Percentiles rank a stretch among this genome's conserved stretches.
phyloP scores from a whole-genome alignment of 2,888 invertebrate genomes.

The Pycnomerus fuliginosus region DNA sequence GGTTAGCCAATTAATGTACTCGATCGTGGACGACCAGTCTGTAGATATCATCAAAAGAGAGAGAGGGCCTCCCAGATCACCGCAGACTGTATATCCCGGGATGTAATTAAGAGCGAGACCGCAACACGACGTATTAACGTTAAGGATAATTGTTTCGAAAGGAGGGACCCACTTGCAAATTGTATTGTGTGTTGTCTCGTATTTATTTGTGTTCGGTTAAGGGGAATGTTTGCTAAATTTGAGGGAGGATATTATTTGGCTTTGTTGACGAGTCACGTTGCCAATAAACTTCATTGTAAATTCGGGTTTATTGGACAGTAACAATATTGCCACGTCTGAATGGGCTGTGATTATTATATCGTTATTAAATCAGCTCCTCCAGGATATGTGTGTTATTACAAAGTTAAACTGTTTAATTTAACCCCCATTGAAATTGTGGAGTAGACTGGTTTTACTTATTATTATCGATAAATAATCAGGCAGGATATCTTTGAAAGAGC shows the following conservation, averaged over 20 bases:
- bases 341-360: conserved; percentile 19
- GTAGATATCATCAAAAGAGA: conserved; percentile 18
- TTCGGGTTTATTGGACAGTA: conserved; percentile 37
- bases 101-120: conserved; percentile 19
- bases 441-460: no score
- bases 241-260: conserved; percentile 17
- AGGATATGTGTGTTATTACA: no score
- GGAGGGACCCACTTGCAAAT: conserved; percentile 18
- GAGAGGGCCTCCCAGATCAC: conserved; percentile 9
- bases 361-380: conserved; percentile 19
- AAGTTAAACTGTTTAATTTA: no score
- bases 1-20: conserved; percentile 45
- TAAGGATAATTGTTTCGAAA: conserved; percentile 22
- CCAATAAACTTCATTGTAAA: conserved; percentile 28
- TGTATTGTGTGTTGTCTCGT: conserved; percentile 19
- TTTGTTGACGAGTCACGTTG: conserved; percentile 22
- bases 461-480: no score
- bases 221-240: conserved; percentile 18
- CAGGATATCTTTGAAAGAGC: no score
- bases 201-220: conserved; percentile 13
- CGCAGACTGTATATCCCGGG: conserved; percentile 9
- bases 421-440: no score
- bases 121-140: conserved; percentile 23
- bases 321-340: conserved; percentile 31
- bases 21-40: conserved; percentile 39